phyloP scores from a whole-genome alignment of 2,113 vertebrate species.

The Poecile atricapillus region DNA sequence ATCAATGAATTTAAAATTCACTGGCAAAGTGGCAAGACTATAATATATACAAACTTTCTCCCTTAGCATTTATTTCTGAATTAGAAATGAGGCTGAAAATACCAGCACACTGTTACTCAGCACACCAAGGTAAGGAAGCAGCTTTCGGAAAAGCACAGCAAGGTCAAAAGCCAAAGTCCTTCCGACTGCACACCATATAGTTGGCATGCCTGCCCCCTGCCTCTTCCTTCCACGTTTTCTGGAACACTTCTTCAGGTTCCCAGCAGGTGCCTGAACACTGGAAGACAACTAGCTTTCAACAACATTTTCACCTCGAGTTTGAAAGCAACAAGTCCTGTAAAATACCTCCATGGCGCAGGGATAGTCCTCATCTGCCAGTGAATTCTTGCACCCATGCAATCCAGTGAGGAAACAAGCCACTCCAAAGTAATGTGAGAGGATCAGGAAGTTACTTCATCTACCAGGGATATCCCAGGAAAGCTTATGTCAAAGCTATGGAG shows the following conservation, averaged over 20 bases:
- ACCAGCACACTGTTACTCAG: not conserved
- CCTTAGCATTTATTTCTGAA: not conserved
- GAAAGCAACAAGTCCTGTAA: not conserved
- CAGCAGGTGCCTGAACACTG: not conserved
- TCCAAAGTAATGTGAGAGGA: not conserved
- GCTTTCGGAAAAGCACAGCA: not conserved
- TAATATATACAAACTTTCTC: not conserved
- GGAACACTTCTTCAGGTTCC: not conserved
- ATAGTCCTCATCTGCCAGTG: conserved; percentile 11
- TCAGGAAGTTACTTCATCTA: not conserved
- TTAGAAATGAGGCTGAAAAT: not conserved
- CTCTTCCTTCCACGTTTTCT: not conserved
- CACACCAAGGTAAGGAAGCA: not conserved
- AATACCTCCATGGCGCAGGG: conserved; percentile 28
- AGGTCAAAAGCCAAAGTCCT: conserved; percentile 47
- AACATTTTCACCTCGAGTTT: not conserved
- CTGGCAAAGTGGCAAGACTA: not conserved
- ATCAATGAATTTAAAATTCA: not conserved
- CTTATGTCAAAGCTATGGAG: not conserved
- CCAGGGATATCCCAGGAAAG: not conserved
- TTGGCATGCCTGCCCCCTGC: not conserved
- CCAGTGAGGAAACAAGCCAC: not conserved
- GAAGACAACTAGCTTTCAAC: not conserved
- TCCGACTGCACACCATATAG: not conserved
- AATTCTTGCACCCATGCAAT: not conserved